Evolutionary conservation across 1,140 invertebrate species (phyloP).

Genomic region (Drosophila prosaltans): DNA sequence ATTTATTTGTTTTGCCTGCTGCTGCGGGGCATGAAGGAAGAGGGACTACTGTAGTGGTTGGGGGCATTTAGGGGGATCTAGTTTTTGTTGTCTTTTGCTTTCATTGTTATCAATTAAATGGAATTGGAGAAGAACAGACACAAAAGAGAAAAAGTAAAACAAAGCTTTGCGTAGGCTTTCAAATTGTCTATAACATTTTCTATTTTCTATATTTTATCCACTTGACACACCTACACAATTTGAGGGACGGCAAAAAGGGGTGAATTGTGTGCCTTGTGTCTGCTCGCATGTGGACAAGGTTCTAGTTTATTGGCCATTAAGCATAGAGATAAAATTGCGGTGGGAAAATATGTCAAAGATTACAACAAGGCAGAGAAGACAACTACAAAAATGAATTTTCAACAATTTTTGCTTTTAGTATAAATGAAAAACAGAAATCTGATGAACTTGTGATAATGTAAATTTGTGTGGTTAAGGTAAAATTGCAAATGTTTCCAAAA

Average conservation of each 20-base stretch:
- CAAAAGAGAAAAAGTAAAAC: constrained; percentile 28
- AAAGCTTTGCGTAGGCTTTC: constrained; percentile 49
- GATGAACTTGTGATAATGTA: too few relatives aligned
- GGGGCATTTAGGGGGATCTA: background rate
- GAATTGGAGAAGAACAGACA: constrained; percentile 30
- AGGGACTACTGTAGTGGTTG: background rate
- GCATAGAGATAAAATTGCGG: constrained; percentile 20
- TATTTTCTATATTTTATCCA: constrained; percentile 57
- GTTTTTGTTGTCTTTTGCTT: constrained; percentile 31
- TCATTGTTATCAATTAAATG: constrained; percentile 76
- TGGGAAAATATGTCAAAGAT: constrained; percentile 18
- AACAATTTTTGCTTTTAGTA: background rate
- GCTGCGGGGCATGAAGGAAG: background rate
- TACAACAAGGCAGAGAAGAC: background rate
- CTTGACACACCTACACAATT: constrained; percentile 68
- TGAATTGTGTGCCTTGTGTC: constrained; percentile 16
- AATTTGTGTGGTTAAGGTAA: too few relatives aligned
- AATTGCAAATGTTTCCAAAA: too few relatives aligned
- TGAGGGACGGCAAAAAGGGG: constrained; percentile 17
- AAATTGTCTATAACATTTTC: constrained; percentile 60
- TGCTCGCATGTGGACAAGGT: constrained; percentile 22
- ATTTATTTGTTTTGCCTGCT: constrained; percentile 6
- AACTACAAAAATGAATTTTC: background rate
- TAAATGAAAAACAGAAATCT: background rate
- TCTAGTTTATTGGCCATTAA: constrained; percentile 55